Evolutionary conservation across 2,113 vertebrate species (phyloP), one percentile per base, ranked within the genome.

Genomic region (Murina feae): DNA sequence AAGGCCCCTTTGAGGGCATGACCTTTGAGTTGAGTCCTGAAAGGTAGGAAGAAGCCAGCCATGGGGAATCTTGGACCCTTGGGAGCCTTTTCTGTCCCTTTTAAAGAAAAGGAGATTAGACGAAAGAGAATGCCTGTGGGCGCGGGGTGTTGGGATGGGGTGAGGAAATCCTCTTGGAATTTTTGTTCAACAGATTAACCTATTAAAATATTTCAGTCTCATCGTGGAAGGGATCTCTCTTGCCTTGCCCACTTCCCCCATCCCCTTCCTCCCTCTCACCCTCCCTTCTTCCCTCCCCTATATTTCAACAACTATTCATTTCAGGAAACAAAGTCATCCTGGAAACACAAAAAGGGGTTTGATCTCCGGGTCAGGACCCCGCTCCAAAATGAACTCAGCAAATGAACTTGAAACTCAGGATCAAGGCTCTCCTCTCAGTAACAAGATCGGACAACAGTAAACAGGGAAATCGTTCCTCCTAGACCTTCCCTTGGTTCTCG

Each of bases 291-390:
- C 37, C 39, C 18, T 51, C 13, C 9, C 18, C 25, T 42, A 1
- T 5, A 32, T 69, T 95, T 95, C 81, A 81, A 53, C 65, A 87
- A 14, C 66, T 85, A 0, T 93, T 86, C 65, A 71, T 95, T 96
- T 93, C 51, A 76, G 69, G 84, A 86, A 91, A 58, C 21, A 74
- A 49, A 93, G 78, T 66, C 58, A 66, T 84, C 39, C 79, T 68
- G 75, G 51, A 71, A 71, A n/a, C 65, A 81, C 44, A 71, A 76
- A 85, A 91, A 55, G 18, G 18, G 18, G 30, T 23, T 86, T 95
- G 68, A n/a, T 75, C 44, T 89, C 72, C 1, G 0, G 17, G 86
- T 93, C 85, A 69, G 55, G 39, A 44, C 74, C 69, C 74, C 69
- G 42, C n/a, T 72, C 63, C 55, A n/a, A 71, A 90, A 35, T 4